Conservation (phyloP, 2,797 vertebrate genomes). For the Cryptoprocta ferox region DNA sequence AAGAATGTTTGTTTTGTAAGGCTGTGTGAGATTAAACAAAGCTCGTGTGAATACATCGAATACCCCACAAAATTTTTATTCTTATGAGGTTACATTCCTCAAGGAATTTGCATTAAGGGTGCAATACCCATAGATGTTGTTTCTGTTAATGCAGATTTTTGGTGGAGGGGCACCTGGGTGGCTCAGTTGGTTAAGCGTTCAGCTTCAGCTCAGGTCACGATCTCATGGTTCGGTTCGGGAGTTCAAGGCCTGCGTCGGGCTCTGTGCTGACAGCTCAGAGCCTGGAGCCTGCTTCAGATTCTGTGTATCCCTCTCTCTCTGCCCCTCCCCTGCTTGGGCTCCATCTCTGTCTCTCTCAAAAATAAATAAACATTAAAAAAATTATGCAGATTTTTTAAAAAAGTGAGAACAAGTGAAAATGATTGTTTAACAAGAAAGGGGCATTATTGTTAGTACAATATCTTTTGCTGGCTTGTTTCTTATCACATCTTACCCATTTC, state of each 20-base stretch:
- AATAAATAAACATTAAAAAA: too few relatives aligned
- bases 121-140: not conserved
- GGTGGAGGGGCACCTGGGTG: too few relatives aligned
- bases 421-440: not conserved
- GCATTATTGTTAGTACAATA: not conserved
- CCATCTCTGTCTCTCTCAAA: too few relatives aligned
- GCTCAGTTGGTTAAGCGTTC: too few relatives aligned
- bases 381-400: not conserved
- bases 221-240: too few relatives aligned
- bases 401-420: conserved; percentile 13
- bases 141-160: conserved; percentile 1
- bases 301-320: too few relatives aligned
- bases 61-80: not conserved
- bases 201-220: too few relatives aligned
- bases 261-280: too few relatives aligned
- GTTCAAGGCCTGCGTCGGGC: too few relatives aligned
- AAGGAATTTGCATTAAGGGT: conserved; percentile 36
- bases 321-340: too few relatives aligned
- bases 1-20: not conserved
- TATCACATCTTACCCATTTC: not conserved
- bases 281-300: too few relatives aligned
- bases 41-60: not conserved
- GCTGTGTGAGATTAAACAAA: not conserved
- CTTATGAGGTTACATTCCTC: not conserved
- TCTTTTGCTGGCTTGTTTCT: not conserved